Base-by-base conservation (phyloP, 2,113 vertebrate species). In the Microcebus tavaratra region DNA sequence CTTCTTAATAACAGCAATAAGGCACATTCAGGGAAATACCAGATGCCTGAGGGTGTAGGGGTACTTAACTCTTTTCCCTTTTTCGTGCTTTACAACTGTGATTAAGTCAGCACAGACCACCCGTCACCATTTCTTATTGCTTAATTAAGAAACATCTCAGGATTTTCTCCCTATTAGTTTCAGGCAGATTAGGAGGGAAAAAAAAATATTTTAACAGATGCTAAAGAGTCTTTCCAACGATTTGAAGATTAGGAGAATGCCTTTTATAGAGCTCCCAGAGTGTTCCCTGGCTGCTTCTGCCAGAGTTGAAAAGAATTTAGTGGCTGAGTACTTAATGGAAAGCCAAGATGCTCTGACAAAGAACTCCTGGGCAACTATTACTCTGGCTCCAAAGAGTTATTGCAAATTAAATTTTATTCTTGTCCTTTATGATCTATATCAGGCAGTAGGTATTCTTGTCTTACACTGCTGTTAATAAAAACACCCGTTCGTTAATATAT, bases 331-430 rank as follows among this genome's bases (percentile, higher is more conserved):
- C 88, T 94, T 97, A 91, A 97, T 97, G 90, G 98, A 98, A 97
- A 98, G 90, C 96, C 75, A 65, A 90, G 97, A 96, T 75, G 50
- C 92, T 90, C 92, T 93, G 93, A 94, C 98, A 97, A 92, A 94
- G 97, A 97, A 96, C 85, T 88, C 87, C 95, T 87, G 97, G 86
- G 96, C 94, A 94, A 96, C 94, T 95, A 96, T 95, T 97, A 94
- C 97, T 98, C 95, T 94, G 92, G 87, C 97, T 98, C 63, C 91
- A 94, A 97, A 96, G 98, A 98, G 80, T 98, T 95, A 95, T 27
- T 94, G 89, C 80, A 95, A 98, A 98, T 98, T 96, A 93, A 91
- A 94, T 90, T 90, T 67, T 73, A 75, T 95, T 86, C 73, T 85
- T 92, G 78, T 80, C 92, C 79, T 96, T 95, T 97, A 98, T 98